Base-by-base conservation (phyloP, 1,140 invertebrate species). In the Anagrus nilaparvatae region DNA sequence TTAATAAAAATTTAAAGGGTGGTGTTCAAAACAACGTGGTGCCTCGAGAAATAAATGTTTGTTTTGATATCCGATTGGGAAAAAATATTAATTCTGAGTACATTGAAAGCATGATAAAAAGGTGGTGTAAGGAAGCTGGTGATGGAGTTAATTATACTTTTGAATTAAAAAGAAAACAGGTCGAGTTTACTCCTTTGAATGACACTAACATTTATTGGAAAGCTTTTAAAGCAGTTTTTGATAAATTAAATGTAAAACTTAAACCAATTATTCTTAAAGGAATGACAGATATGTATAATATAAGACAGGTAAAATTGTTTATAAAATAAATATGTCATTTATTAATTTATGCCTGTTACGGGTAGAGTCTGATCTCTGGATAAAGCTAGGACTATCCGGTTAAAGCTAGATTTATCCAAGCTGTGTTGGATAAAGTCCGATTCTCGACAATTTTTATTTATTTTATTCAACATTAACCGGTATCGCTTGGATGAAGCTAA, bases 1-100 rank as follows among this genome's bases (percentile, higher is more conserved):
- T 43, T 32, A 35, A 40, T 19, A 36, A 34, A 10, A 31, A 30
- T 47, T 39, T 59, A 41, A 24, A 78, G 72, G 88, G 88, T 29
- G 90, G 90, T 9, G 76, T 89, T 6, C 87, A 92, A 61, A 66
- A 74, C 19, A 95, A 95, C 67, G 86, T 94, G 5, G 72, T 93
- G 24, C 90, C 90, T 4, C 77, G 81, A 37, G 71, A 81, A 55
- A 56, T 92, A 19, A 68, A 63, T 3, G 79, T 78, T 5, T 70
- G 70, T 17, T 86, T 92, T 60, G 88, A 93, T 63, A 71, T 87
- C 14, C 73, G 89, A 4, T 60, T 91, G 4, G 73, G 84, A 0
- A 67, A 82, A 3, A 71, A 76, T 19, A 72, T 77, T 9, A 69
- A 87, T 58, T 68, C 79, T 17, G 55, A 61, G 2, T 71, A 77